Conservation (phyloP, 1,140 invertebrate genomes). For the Linepithema humile region DNA sequence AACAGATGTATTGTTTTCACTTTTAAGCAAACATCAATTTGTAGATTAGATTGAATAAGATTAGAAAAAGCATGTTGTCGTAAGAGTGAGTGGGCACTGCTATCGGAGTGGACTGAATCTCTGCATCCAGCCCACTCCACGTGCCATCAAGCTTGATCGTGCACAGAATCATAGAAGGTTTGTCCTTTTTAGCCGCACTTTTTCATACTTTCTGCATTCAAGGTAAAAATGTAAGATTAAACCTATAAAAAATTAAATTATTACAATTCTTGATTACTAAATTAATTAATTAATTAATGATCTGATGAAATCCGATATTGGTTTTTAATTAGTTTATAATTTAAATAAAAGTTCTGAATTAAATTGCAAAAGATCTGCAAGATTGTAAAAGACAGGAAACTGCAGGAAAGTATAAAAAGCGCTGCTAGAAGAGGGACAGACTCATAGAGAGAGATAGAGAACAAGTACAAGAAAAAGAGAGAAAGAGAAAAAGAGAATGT, state of each 20-base stretch:
- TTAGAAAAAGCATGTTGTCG: neutral
- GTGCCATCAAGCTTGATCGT: slow-evolving; percentile 51
- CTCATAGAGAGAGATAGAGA: slow-evolving; percentile 38
- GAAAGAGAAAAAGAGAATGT: slow-evolving; percentile 40
- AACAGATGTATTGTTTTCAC: neutral
- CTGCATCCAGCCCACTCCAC: neutral
- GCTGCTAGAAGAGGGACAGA: slow-evolving; percentile 24
- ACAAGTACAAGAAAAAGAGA: slow-evolving; percentile 45
- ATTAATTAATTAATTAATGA: neutral
- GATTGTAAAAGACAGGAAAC: neutral
- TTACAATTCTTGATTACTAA: too few species aligned
- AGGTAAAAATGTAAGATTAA: neutral
- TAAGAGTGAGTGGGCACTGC: slow-evolving; percentile 9
- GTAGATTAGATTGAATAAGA: neutral
- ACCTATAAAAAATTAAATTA: neutral
- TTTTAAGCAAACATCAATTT: neutral
- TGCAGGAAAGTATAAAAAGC: slow-evolving; percentile 7
- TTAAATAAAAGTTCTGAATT: neutral
- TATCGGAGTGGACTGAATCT: neutral
- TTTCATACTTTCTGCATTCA: slow-evolving; percentile 9
- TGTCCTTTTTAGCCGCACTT: slow-evolving; percentile 39
- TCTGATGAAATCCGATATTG: neutral
- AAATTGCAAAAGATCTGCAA: neutral
- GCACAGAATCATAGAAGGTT: slow-evolving; percentile 36
- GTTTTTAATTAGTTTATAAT: neutral